Base-by-base conservation (phyloP, 2,113 vertebrate genomes). In the Istiophorus platypterus region DNA sequence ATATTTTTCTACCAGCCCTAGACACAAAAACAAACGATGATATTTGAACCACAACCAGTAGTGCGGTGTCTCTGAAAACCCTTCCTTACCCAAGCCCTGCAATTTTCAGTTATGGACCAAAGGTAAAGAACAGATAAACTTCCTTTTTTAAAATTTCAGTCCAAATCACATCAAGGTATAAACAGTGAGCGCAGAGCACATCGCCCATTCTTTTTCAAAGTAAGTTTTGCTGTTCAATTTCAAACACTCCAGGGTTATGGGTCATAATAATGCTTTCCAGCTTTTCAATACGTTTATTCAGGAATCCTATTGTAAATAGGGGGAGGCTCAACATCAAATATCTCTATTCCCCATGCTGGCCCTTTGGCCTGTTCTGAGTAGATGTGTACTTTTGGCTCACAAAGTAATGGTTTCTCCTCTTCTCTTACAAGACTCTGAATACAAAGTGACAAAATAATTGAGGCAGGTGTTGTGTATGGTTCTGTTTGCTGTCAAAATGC, bases 91-190 rank as follows among this genome's bases (percentile, higher is more conserved):
- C 78, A 90, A 92, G 89, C 73, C 78, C 76, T 20, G 26, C 82
- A 80, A 87, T 89, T 91, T 88, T 51, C 84, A 74, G 77, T 86
- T 76, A 76, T 51, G 59, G 71, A 91, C 78, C 22, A 88, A 91
- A 80, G 63, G 81, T 49, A 88, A 81, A 89, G 76, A 88, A 85
- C 78, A 87, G 89, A 91, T 85, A 91, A 94, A 89, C 85, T 59
- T 58, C 76, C 31, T 22, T 47, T 76, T 59, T 67, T 77, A 82
- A 85, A 86, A 90, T 93, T 93, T 92, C 90, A 92, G 83, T 91
- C 91, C 89, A 94, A 93, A 94, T 94, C 90, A 91, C 92, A 94
- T 93, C 89, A 94, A 93, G 91, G 92, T 92, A 92, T 90, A 94
- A 92, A 94, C 92, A 92, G 87, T 83, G 85, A 90, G 90, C 92